phyloP scores from a whole-genome alignment of 2,113 vertebrate genomes.

The Pelvicachromis taeniatus region DNA sequence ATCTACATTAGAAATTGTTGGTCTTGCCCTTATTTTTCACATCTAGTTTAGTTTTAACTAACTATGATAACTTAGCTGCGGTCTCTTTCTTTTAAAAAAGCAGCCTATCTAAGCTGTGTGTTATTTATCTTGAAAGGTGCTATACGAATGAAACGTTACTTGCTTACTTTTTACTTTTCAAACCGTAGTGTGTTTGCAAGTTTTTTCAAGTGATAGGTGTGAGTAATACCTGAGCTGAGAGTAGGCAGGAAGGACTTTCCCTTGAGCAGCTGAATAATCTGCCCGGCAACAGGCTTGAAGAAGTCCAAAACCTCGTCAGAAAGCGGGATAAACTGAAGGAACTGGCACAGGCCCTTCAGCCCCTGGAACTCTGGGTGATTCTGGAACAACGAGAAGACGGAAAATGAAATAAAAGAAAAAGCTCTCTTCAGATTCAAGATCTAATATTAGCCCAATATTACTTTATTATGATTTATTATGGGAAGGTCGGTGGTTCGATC shows the following conservation, averaged over 20 bases:
- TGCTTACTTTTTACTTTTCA: neutral
- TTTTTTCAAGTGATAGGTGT: neutral
- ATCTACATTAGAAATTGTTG: neutral
- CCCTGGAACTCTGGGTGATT: constrained; percentile 72
- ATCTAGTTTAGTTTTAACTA: neutral
- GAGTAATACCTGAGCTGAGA: constrained; percentile 49
- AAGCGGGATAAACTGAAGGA: constrained; percentile 74
- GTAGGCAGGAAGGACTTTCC: constrained; percentile 73
- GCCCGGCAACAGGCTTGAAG: constrained; percentile 76
- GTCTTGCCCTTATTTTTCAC: neutral
- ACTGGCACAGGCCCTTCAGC: constrained; percentile 69
- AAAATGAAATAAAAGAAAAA: neutral
- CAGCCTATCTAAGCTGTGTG: too few relatives aligned
- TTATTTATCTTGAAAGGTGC: too few relatives aligned
- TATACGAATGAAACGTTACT: too few relatives aligned
- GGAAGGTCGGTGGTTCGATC: too few relatives aligned
- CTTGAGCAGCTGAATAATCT: constrained; percentile 77
- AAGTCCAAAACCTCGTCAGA: constrained; percentile 79
- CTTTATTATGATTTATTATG: too few relatives aligned
- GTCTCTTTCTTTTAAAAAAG: too few relatives aligned
- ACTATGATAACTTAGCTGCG: too few relatives aligned
- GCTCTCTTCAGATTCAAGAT: neutral
- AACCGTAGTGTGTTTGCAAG: neutral
- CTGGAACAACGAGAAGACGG: constrained; percentile 30
- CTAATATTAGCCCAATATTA: neutral